A percentile compares a stretch with the other conserved stretches of the same genome.
Conservation (phyloP, 2,797 vertebrate species). For the Myiothlypis chrysogaster region DNA sequence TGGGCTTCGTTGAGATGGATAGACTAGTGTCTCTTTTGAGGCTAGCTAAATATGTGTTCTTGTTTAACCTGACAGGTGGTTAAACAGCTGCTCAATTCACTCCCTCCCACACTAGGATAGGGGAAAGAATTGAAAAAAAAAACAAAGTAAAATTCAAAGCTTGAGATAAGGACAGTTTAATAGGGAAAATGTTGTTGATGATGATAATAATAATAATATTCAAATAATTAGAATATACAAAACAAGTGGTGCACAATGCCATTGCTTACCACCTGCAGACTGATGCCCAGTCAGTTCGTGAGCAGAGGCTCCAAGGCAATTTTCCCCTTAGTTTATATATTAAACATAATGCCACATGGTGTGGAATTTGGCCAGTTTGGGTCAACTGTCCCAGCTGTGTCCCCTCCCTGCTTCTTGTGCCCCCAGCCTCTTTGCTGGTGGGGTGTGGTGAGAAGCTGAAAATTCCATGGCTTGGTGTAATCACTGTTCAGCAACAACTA, state of each 20-base stretch:
- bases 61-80: background rate
- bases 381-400: background rate
- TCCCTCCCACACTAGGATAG: background rate
- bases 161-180: background rate
- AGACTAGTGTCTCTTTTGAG: background rate
- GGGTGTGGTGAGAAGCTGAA: background rate
- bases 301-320: background rate
- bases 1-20: accelerated
- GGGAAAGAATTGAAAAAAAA: background rate
- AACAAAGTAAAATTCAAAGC: background rate
- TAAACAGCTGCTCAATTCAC: background rate
- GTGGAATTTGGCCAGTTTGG: background rate
- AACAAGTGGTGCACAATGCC: background rate
- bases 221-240: background rate
- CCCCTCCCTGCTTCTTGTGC: background rate
- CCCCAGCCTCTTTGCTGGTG: background rate
- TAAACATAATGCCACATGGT: background rate
- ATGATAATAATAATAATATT: background rate
- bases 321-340: background rate
- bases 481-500: background rate
- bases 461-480: background rate
- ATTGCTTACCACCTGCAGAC: background rate
- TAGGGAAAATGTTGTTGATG: background rate
- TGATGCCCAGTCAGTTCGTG: background rate
- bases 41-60: background rate